phyloP scores from a whole-genome alignment of 2,888 invertebrate species.

The Eucera pruinosa region DNA sequence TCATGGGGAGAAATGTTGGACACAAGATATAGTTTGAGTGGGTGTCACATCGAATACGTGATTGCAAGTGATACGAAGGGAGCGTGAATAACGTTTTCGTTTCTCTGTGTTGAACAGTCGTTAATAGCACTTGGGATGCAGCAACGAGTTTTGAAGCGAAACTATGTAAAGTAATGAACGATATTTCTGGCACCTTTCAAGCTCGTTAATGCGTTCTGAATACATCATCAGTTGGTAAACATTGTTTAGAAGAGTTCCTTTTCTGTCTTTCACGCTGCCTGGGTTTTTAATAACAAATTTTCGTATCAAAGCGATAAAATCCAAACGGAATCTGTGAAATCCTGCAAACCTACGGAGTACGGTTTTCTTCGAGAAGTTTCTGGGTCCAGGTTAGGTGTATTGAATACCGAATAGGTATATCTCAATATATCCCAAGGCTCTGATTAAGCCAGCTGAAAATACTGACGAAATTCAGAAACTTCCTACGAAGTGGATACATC shows the following conservation, averaged over 20 bases:
- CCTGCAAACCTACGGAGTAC: background rate
- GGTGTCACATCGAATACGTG: constrained; percentile 15
- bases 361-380: background rate
- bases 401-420: constrained; percentile 37
- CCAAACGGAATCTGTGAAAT: background rate
- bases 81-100: constrained; percentile 6
- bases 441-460: constrained; percentile 37
- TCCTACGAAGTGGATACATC: constrained; percentile 5
- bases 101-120: constrained; percentile 2
- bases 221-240: background rate
- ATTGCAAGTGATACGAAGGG: constrained; percentile 38
- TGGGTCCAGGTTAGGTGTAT: constrained; percentile 15
- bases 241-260: background rate
- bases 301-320: constrained; percentile 1
- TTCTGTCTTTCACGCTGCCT: no score
- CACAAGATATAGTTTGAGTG: constrained; percentile 14
- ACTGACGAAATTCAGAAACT: constrained; percentile 26
- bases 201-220: background rate
- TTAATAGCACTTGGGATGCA: constrained; percentile 11
- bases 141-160: background rate
- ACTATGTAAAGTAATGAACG: background rate
- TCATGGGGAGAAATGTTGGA: constrained; percentile 26
- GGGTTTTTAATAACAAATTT: constrained; percentile 20
- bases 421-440: constrained; percentile 17
- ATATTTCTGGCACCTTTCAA: background rate